Base-by-base conservation (phyloP, 2,888 invertebrate genomes). In the Rotaria sp. region DNA sequence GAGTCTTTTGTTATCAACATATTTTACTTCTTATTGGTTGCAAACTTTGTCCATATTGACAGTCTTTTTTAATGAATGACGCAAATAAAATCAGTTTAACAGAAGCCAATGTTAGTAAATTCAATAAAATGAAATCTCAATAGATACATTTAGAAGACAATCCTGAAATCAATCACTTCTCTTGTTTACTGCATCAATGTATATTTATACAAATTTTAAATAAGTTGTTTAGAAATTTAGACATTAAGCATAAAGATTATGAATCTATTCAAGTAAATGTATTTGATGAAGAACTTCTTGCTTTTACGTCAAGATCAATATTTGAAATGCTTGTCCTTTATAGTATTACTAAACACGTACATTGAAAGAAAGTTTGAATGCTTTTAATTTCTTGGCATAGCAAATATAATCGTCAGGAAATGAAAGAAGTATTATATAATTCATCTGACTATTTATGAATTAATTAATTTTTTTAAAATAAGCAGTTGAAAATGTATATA, bases 201-300 rank as follows among this genome's bases (percentile, higher is more conserved):
- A 91, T 90, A 90, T 50, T 89, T 91, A 45, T 87, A 84, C 35
- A 85, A 21, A 85, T 84, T 85, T 85, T 87, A 84, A 55, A 88
- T 88, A 87, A 91, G 90, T 91, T 91, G 88, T 89, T 91, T 35
- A 87, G 88, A 59, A 89, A 94, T 89, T 91, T 96, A 89, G 97
- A 97, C 74, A 95, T 96, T 48, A 88, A 89, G 86, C 93, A 94
- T 13, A 92, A 92, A 85, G 93, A 94, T 89, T 96, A 95, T 94
- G 93, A 93, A 88, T 93, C 97, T 88, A 94, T 94, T 30, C 98
- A 99, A 92, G 95, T 99, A 15, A 95, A 94, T 91, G 96, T 96
- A 0, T 92, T 97, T 88, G 98, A 98, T 88, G 93, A 94, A 3
- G 97, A 97, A 88, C 93, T 95, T 90, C 92, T 98, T 86, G 94